Evolutionary conservation across 2,888 invertebrate species (phyloP).

Genomic region (Hybos culiciformis): DNA sequence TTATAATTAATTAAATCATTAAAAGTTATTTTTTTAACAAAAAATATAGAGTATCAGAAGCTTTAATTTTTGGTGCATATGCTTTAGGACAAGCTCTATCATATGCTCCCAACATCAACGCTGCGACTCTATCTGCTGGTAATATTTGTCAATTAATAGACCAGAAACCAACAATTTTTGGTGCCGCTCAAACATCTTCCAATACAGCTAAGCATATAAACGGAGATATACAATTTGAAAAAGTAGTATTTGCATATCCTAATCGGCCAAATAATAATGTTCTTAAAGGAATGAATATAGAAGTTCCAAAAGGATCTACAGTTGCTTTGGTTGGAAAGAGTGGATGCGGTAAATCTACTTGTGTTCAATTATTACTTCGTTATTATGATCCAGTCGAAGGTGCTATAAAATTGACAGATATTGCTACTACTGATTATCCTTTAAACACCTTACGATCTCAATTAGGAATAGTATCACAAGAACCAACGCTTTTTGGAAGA

Average conservation of each 20-base stretch:
- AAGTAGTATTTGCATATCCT: constrained; percentile 69
- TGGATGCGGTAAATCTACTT: constrained; percentile 73
- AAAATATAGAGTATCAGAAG: constrained; percentile 45
- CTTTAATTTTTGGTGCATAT: constrained; percentile 55
- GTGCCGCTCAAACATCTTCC: constrained; percentile 23
- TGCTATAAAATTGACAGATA: constrained; percentile 44
- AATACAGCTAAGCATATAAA: constrained; percentile 25
- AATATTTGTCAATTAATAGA: constrained; percentile 46
- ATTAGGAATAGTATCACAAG: constrained; percentile 73
- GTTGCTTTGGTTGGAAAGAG: constrained; percentile 64
- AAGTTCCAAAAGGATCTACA: constrained; percentile 53
- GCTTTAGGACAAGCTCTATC: constrained; percentile 58
- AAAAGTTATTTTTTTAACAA: background rate
- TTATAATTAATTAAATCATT: background rate
- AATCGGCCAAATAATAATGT: constrained; percentile 62
- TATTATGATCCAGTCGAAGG: constrained; percentile 64
- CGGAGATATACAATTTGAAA: constrained; percentile 57
- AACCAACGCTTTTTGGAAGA: constrained; percentile 71
- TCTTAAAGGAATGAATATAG: constrained; percentile 53
- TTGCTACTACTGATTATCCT: constrained; percentile 44
- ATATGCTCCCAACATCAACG: constrained; percentile 56
- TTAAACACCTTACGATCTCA: constrained; percentile 53
- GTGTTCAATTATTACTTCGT: constrained; percentile 63
- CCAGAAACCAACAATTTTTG: constrained; percentile 38
- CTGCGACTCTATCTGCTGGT: constrained; percentile 49